A percentile compares a stretch with the other conserved stretches of the same genome.
These are phyloP conservation scores for Crotophaga sulcirostris DNA, from an alignment of 2,113 vertebrate species.

Conservation along the genomic window DNA sequence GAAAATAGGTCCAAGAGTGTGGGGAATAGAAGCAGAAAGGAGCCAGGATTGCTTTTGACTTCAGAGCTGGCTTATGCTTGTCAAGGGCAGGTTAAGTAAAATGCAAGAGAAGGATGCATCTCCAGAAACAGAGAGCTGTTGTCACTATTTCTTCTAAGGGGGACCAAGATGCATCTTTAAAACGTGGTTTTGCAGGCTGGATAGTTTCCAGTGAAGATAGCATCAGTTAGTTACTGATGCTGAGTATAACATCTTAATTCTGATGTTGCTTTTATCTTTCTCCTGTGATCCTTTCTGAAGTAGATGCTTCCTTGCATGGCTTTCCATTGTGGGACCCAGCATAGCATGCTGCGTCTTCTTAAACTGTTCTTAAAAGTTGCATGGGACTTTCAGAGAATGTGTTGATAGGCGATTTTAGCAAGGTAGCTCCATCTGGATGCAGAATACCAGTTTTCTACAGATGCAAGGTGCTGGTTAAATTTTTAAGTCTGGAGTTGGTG, in stretches of 20 bases:
- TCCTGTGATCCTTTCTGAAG: background rate
- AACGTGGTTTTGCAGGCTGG: background rate
- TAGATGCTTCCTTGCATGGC: background rate
- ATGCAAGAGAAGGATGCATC: background rate
- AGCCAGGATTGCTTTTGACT: background rate
- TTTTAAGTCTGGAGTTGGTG: background rate
- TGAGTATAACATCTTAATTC: background rate
- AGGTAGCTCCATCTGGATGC: background rate
- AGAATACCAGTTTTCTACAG: background rate
- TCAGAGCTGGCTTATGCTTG: background rate
- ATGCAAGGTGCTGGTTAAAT: background rate
- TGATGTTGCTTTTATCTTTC: background rate
- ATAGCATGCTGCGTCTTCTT: too few relatives aligned
- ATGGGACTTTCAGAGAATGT: background rate
- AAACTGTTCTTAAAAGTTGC: background rate
- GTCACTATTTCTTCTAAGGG: background rate
- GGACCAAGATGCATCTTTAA: background rate
- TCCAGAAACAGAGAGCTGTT: background rate
- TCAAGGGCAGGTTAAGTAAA: conserved; percentile 1
- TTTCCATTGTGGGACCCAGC: background rate
- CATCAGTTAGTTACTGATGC: background rate
- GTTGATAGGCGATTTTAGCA: background rate
- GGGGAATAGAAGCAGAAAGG: background rate
- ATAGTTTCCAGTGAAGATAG: background rate
- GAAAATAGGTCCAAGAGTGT: background rate